Evolutionary conservation across 2,113 vertebrate species (phyloP).

Genomic region (Rhinoderma darwinii): DNA sequence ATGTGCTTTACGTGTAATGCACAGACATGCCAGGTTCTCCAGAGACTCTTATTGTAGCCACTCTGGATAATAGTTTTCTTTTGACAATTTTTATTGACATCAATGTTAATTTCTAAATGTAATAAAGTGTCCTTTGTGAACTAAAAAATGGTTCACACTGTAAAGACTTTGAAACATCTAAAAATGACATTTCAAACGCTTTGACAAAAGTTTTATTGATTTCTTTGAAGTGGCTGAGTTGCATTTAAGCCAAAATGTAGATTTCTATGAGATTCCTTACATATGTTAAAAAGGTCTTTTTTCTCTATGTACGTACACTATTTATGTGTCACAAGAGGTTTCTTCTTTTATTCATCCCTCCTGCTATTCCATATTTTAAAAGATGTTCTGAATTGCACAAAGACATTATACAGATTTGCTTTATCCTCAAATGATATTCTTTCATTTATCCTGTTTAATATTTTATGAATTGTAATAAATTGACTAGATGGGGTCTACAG

Average conservation of each 20-base stretch:
- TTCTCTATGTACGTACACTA: slow-evolving; percentile 44
- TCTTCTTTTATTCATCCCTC: slow-evolving; percentile 49
- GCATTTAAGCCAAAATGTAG: slow-evolving; percentile 47
- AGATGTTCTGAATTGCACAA: slow-evolving; percentile 52
- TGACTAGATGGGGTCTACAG: background rate
- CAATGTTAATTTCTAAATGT: background rate
- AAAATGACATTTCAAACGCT: slow-evolving; percentile 21
- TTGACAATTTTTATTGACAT: background rate
- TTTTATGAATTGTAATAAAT: slow-evolving; percentile 54
- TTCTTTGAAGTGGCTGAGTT: slow-evolving; percentile 42
- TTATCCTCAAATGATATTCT: slow-evolving; percentile 37
- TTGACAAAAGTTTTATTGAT: slow-evolving; percentile 37
- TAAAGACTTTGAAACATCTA: slow-evolving; percentile 11
- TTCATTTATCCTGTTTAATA: slow-evolving; percentile 48
- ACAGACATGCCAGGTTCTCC: no score
- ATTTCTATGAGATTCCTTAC: slow-evolving; percentile 48
- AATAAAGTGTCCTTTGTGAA: background rate
- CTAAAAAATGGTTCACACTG: background rate
- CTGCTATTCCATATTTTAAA: slow-evolving; percentile 52
- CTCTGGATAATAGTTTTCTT: background rate
- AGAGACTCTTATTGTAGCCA: no score
- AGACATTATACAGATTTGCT: slow-evolving; percentile 26
- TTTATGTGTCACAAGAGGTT: slow-evolving; percentile 54
- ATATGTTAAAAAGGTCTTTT: slow-evolving; percentile 38
- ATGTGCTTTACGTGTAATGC: no score